Evolutionary conservation across 2,113 vertebrate species (phyloP), one percentile per base, ranked within the genome.

Genomic region (Regulus satrapa): DNA sequence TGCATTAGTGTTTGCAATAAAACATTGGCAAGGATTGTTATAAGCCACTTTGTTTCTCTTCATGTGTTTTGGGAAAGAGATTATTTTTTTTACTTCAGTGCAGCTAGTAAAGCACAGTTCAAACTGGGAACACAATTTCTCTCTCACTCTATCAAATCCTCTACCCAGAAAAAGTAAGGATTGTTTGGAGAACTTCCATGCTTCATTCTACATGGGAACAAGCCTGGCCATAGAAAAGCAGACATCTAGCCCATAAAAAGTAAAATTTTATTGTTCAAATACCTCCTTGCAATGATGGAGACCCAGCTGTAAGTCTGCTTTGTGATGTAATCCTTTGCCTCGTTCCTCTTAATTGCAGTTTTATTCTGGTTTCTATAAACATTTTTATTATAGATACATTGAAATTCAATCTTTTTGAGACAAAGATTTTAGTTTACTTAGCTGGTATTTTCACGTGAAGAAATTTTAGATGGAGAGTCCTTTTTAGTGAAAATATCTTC

Each of bases 1-100:
- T 77, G 51, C 94, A 88, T 90, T 92, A 74, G 55, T 73, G 46
- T 80, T 93, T 88, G 46, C 59, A 90, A 92, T 95, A 94, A 97
- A 93, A 79, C 85, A 62, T 61, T 79, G 77, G 66, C 69, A 79
- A 88, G 23, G 66, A 61, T 58, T 91, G 54, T 69, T 91, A 76
- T 69, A 89, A 91, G 13, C 59, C 43, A 64, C 34, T 92, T 88
- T 78, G 46, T 86, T 67, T 93, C 31, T 75, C 46, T 88, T 34
- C 31, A 20, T 1, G 2, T 92, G 10, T 88, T 90, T 85, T 69
- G 71, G 58, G 38, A 83, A 25, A 41, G 25, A 78, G 46, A 54
- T 59, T 84, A 14, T 76, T 92, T 93, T 92, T 93, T 94, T 94
- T 51, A 68, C 15, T 85, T 90, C 51, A 62, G 6, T 2, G 14